Base-by-base conservation (phyloP, 2,113 vertebrate genomes). In the Heterochromis multidens region DNA sequence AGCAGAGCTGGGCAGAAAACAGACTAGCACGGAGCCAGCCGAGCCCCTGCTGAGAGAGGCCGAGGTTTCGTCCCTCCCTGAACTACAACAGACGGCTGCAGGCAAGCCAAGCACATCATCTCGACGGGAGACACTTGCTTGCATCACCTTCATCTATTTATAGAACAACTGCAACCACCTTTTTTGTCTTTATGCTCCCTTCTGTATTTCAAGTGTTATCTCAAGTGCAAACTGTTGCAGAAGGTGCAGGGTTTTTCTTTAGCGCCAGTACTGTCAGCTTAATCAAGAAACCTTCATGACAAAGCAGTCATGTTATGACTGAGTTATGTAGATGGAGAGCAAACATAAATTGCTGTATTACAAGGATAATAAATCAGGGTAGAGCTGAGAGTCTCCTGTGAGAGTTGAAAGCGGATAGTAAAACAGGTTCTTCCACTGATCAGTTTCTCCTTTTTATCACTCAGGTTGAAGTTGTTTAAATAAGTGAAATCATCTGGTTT, bases 101-200 rank as follows among this genome's bases (percentile, higher is more conserved):
- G 91, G 93, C 89, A 35, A 91, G 80, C 88, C 88, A 81, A 94
- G 84, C 37, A 37, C 93, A 90, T 92, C 94, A 87, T 17, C 94
- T 83, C 93, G n/a, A 94, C 93, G 83, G 95, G 95, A 96, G 95
- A 92, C 91, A 91, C 92, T 89, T 43, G 88, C 89, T 95, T 94
- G 93, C 95, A 95, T 96, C 96, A 95, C 89, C 72, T 87, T 46
- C 4, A 13, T 88, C 95, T 96, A 96, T 96, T 94, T 96, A 95
- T 96, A 94, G 95, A 93, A 90, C 12, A 61, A 72, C 89, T 85
- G 87, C 92, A 91, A 88, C 90, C 94, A 89, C 91, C 90, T 74
- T 85, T 88, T 62, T 77, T 61, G 13, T 65, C 58, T 88, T 76
- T 76, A 58, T 31, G 59, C 79, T 56, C 87, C n/a, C 81, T 80